phyloP scores from a whole-genome alignment of 2,797 vertebrate genomes.

The Enteromius radiatus region DNA sequence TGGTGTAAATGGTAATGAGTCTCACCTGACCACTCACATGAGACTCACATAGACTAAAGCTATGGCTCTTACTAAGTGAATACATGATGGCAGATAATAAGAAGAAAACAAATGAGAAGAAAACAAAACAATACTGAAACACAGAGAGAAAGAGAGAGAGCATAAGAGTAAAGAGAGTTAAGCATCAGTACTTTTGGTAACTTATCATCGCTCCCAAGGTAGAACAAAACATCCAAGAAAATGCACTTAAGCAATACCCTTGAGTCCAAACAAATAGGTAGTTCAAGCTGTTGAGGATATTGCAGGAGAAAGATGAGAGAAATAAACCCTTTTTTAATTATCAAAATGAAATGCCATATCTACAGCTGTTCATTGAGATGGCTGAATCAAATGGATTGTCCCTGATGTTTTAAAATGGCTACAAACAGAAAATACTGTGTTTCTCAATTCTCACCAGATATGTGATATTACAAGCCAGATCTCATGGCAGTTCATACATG shows the following conservation, averaged over 20 bases:
- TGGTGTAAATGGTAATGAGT: not conserved
- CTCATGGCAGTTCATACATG: no score
- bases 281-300: slow-evolving; percentile 5
- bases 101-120: slow-evolving; percentile 2
- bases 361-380: slow-evolving; percentile 8
- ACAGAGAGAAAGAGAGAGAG: not conserved
- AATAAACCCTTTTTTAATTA: not conserved
- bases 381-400: not conserved
- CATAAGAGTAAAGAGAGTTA: slow-evolving; percentile 8
- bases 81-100: slow-evolving; percentile 20
- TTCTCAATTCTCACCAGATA: not conserved
- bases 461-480: not conserved
- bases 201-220: not conserved
- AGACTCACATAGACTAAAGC: not conserved
- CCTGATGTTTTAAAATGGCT: slow-evolving; percentile 23
- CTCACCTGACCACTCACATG: not conserved
- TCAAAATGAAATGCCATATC: not conserved
- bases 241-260: not conserved
- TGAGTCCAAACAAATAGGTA: slow-evolving; percentile 11
- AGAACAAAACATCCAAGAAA: slow-evolving; percentile 3
- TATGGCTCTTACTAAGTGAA: slow-evolving; percentile 4
- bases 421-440: not conserved
- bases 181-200: slow-evolving; percentile 14
- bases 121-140: slow-evolving; percentile 5
- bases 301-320: not conserved